Evolutionary conservation across 2,113 vertebrate species (phyloP).

Genomic region (Mormyrus lacerda): DNA sequence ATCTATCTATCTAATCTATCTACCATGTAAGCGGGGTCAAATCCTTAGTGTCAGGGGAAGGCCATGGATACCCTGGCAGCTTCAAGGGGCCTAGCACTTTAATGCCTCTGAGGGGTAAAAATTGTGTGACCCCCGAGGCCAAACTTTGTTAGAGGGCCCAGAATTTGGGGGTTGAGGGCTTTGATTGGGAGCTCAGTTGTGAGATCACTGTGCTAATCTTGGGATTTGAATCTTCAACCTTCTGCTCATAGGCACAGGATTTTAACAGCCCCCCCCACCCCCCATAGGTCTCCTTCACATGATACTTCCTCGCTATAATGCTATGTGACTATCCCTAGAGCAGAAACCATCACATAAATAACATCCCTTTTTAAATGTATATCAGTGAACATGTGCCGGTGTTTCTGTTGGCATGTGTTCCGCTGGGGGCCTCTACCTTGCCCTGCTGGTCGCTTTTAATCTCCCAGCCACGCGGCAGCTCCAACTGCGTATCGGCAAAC

Average conservation of each 20-base stretch:
- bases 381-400: background rate
- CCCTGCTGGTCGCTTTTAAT: slow-evolving; percentile 95
- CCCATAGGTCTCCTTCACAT: background rate
- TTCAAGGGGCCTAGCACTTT: too few relatives aligned
- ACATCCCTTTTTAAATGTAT: background rate
- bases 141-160: background rate
- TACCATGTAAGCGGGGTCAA: too few relatives aligned
- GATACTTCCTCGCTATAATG: background rate
- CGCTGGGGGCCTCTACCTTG: slow-evolving; percentile 65
- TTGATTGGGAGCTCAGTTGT: background rate
- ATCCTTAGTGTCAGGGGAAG: too few relatives aligned
- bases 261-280: background rate
- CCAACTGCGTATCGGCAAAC: slow-evolving; percentile 84
- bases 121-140: background rate
- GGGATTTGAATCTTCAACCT: background rate
- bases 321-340: background rate
- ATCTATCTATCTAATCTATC: too few relatives aligned
- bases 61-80: too few relatives aligned
- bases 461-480: slow-evolving; percentile 94
- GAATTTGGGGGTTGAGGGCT: background rate
- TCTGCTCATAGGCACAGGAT: background rate
- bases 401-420: background rate
- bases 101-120: background rate
- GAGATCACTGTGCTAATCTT: background rate
- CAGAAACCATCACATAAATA: background rate